Conservation (phyloP, 2,797 vertebrate species). For the Hafferia zeledoni region DNA sequence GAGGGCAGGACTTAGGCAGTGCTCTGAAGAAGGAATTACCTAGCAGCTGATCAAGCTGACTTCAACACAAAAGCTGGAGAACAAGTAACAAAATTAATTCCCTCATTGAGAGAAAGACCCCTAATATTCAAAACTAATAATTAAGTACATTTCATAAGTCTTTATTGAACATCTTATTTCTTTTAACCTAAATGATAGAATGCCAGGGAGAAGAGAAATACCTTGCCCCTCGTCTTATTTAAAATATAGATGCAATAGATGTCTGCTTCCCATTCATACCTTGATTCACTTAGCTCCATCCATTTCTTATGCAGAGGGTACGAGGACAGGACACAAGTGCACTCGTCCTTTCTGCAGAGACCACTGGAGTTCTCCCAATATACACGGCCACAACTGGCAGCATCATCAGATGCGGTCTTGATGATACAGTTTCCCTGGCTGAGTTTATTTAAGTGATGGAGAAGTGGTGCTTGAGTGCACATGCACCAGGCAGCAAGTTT, state of each 20-base stretch:
- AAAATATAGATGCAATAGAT: neutral
- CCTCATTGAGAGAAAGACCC: neutral
- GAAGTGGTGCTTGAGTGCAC: neutral
- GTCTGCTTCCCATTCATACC: neutral
- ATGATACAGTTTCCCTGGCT: neutral
- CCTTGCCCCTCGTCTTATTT: neutral
- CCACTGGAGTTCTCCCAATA: neutral
- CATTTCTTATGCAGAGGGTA: neutral
- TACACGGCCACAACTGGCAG: neutral
- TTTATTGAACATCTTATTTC: neutral
- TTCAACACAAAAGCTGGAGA: neutral
- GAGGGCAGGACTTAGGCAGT: neutral
- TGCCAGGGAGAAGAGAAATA: neutral
- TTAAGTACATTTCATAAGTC: neutral
- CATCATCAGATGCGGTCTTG: neutral
- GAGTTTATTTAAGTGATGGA: constrained; percentile 4
- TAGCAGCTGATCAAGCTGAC: neutral
- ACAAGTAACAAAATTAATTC: neutral
- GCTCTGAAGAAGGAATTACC: neutral
- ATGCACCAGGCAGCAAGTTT: neutral
- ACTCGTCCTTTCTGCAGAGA: neutral
- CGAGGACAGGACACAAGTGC: neutral
- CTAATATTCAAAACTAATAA: neutral
- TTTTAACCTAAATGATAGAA: neutral
- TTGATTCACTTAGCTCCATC: neutral